phyloP scores from a whole-genome alignment of 2,113 vertebrate genomes.

The Grallaria varia region DNA sequence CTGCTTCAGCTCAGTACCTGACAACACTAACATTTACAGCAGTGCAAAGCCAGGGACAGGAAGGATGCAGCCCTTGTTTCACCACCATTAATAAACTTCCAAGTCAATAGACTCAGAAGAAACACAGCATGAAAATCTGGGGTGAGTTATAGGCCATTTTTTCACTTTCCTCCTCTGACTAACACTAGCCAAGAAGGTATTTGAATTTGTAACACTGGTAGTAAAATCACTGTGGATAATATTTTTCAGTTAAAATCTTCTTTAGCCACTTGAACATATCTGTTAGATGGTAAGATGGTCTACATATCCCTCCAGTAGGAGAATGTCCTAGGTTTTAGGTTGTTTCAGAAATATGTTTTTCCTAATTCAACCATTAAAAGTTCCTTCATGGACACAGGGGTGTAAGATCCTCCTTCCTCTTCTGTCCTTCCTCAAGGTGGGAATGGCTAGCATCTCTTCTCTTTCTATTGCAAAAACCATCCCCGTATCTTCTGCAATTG shows the following conservation, averaged over 20 bases:
- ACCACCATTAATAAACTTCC: not conserved
- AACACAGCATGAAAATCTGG: not conserved
- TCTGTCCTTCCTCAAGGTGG: not conserved
- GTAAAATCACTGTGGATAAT: not conserved
- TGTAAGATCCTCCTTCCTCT: not conserved
- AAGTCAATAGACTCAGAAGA: not conserved
- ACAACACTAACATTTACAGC: not conserved
- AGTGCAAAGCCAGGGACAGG: not conserved
- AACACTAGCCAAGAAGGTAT: not conserved
- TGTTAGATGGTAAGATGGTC: not conserved
- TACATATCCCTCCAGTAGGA: not conserved
- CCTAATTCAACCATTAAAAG: not conserved
- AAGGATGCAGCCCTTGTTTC: not conserved
- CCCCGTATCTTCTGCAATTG: not conserved
- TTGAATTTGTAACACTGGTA: not conserved
- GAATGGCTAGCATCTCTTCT: not conserved
- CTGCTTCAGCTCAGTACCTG: not conserved
- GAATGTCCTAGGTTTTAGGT: not conserved
- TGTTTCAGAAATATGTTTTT: not conserved
- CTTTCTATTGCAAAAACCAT: not conserved
- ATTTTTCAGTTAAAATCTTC: not conserved
- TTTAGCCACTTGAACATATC: not conserved
- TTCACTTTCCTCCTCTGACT: not conserved
- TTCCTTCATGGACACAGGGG: not conserved
- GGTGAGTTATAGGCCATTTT: not conserved